phyloP scores from a whole-genome alignment of 2,888 invertebrate genomes.

The Graphium colonna region DNA sequence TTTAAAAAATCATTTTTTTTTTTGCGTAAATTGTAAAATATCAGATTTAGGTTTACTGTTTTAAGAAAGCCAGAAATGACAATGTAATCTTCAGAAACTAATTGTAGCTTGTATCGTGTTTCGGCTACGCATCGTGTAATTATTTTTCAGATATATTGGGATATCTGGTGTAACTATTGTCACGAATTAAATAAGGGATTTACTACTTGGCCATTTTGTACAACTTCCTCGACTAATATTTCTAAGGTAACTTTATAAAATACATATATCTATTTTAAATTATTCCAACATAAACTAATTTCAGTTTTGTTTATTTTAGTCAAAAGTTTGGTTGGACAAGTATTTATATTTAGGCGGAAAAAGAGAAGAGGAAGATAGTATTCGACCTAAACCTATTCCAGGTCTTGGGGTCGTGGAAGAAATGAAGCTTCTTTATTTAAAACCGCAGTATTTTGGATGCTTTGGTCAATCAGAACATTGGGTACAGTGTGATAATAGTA shows the following conservation, averaged over 20 bases:
- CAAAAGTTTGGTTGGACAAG: constrained; percentile 71
- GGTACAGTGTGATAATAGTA: constrained; percentile 45
- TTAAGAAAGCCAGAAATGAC: no score
- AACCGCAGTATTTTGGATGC: constrained; percentile 50
- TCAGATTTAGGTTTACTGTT: no score
- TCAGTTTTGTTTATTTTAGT: constrained; percentile 4
- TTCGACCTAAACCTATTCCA: constrained; percentile 47
- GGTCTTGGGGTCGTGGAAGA: constrained; percentile 47
- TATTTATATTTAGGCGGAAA: constrained; percentile 76
- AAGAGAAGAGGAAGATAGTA: constrained; percentile 49
- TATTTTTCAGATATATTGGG: constrained; percentile 78
- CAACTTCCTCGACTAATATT: constrained; percentile 1
- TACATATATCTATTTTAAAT: not conserved
- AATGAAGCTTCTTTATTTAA: constrained; percentile 50
- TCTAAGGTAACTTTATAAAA: constrained; percentile 1
- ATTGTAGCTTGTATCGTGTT: no score
- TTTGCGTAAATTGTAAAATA: no score
- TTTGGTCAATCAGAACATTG: constrained; percentile 53
- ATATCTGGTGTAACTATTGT: constrained; percentile 80
- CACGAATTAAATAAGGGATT: constrained; percentile 45
- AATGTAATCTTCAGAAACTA: no score
- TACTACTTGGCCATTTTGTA: constrained; percentile 22
- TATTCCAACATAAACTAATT: not conserved
- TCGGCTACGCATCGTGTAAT: no score
- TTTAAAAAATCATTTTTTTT: no score